These are phyloP conservation scores for Diarsia dahlii DNA, from an alignment of 2,888 invertebrate genomes.

Conservation along the genomic window DNA sequence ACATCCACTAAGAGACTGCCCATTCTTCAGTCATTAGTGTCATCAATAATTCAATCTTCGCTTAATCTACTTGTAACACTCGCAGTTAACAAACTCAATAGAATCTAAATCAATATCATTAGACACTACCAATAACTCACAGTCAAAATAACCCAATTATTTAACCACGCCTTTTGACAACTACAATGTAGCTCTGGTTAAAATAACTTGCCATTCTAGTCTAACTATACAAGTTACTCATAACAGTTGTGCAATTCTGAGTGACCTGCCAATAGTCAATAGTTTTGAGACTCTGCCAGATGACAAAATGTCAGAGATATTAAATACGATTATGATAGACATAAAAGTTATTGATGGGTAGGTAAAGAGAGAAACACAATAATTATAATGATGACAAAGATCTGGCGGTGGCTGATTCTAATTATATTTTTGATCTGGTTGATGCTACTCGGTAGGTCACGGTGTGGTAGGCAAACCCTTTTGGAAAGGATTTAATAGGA, in stretches of 20 bases:
- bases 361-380: slow-evolving; percentile 21
- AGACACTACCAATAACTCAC: slow-evolving; percentile 33
- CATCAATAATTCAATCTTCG: slow-evolving; percentile 27
- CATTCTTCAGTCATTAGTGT: slow-evolving; percentile 7
- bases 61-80: not conserved
- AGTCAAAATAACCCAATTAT: slow-evolving; percentile 51
- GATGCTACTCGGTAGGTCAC: not conserved
- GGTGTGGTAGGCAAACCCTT: not conserved
- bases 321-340: slow-evolving; percentile 48
- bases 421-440: slow-evolving; percentile 4
- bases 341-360: slow-evolving; percentile 37
- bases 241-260: slow-evolving; percentile 44
- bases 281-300: slow-evolving; percentile 63
- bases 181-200: slow-evolving; percentile 44
- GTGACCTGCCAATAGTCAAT: slow-evolving; percentile 69
- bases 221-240: slow-evolving; percentile 31
- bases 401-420: slow-evolving; percentile 4
- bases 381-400: slow-evolving; percentile 20
- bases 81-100: slow-evolving; percentile 2
- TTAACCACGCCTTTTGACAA: slow-evolving; percentile 37
- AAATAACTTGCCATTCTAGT: slow-evolving; percentile 55
- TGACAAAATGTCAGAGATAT: slow-evolving; percentile 56
- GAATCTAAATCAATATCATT: slow-evolving; percentile 47
- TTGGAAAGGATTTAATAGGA: not conserved
- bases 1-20: not conserved